Conservation (phyloP, 2,888 invertebrate species). For the Tinea trinotella region DNA sequence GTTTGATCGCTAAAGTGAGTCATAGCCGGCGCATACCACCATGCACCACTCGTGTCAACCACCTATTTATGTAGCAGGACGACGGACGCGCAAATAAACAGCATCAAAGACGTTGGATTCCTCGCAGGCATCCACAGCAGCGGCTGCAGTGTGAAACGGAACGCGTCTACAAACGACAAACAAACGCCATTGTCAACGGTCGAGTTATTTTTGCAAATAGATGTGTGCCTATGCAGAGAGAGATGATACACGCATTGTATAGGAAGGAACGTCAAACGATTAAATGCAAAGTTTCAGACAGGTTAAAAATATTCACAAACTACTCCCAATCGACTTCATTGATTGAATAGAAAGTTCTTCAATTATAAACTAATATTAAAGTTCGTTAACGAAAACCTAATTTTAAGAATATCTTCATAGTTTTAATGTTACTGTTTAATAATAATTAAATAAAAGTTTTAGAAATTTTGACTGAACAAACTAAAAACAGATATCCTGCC, state of each 20-base stretch:
- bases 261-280: not conserved
- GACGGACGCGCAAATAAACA: conserved; percentile 66
- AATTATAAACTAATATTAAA: too few species aligned
- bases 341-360: conserved; percentile 7
- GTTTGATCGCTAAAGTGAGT: conserved; percentile 36
- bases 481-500: too few species aligned
- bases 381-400: too few species aligned
- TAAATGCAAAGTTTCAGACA: not conserved
- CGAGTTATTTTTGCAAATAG: conserved; percentile 67
- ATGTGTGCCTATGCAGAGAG: conserved; percentile 27
- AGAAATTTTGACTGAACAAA: too few species aligned
- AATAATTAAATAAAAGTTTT: too few species aligned
- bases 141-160: conserved; percentile 12
- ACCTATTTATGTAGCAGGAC: conserved; percentile 70
- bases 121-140: conserved; percentile 34
- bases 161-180: conserved; percentile 27
- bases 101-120: conserved; percentile 67
- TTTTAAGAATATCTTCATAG: too few species aligned
- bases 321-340: not conserved
- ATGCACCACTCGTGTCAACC: conserved; percentile 61
- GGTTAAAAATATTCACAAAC: not conserved
- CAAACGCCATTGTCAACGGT: conserved; percentile 65
- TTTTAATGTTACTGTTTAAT: too few species aligned
- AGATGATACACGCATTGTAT: not conserved
- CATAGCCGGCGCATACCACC: conserved; percentile 41